Conservation (phyloP, 37 sponge, comb jelly and placozoan species). For the Aplysina aerophoba region DNA sequence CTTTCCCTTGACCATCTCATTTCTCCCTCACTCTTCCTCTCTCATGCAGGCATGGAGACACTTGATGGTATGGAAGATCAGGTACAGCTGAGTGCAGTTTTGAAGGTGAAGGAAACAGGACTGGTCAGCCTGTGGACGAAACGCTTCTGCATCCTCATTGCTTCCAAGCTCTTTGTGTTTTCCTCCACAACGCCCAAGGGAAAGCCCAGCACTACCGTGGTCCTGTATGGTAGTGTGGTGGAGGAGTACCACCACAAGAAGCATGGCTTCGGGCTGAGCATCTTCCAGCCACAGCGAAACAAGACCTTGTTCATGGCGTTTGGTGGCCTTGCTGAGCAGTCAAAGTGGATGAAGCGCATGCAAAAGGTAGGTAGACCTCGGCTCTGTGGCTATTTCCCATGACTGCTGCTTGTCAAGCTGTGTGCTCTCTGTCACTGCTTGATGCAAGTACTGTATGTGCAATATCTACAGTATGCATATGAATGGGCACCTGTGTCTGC, state of each 20-base stretch:
- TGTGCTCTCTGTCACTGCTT: too few relatives aligned
- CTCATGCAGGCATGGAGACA: constrained; percentile 51
- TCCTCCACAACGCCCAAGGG: constrained; percentile 58
- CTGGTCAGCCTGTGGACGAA: constrained; percentile 55
- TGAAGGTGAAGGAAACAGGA: constrained; percentile 71
- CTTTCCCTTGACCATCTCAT: not conserved
- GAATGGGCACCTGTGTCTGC: too few relatives aligned
- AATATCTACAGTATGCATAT: too few relatives aligned
- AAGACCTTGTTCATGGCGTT: constrained; percentile 57
- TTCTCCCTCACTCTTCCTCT: not conserved
- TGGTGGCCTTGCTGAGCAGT: constrained; percentile 61
- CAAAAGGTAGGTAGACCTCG: constrained; percentile 49
- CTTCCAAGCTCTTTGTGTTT: constrained; percentile 79
- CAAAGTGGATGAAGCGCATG: constrained; percentile 77
- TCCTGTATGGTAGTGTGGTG: constrained; percentile 57
- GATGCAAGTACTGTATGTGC: too few relatives aligned
- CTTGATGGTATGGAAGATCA: constrained; percentile 57
- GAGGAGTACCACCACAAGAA: constrained; percentile 62
- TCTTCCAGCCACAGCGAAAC: constrained; percentile 30
- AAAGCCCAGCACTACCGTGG: constrained; percentile 55
- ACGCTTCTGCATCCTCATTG: constrained; percentile 82
- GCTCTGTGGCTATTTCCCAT: too few relatives aligned
- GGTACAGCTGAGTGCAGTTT: constrained; percentile 53
- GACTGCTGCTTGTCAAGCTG: too few relatives aligned
- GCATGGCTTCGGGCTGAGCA: constrained; percentile 51